Conservation (phyloP, 1,140 invertebrate species). For the Drosophila azteca region DNA sequence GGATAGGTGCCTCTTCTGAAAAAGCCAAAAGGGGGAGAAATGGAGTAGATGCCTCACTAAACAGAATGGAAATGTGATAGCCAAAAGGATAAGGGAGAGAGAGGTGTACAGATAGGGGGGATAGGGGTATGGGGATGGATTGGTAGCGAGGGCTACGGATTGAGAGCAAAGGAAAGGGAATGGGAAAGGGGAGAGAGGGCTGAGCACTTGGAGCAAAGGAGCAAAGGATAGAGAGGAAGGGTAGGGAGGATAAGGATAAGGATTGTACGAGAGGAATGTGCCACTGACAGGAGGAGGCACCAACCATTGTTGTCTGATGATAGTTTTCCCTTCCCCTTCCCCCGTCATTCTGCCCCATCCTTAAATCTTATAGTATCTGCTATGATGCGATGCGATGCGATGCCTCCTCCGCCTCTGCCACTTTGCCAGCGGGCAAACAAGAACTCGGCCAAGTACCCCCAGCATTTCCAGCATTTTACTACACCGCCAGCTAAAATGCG, state of each 20-base stretch:
- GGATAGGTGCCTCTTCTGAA: too few species aligned
- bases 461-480: background rate
- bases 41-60: too few species aligned
- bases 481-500: background rate
- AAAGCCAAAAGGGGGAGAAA: too few species aligned
- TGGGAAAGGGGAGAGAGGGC: background rate
- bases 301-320: conserved; percentile 48
- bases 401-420: conserved; percentile 53
- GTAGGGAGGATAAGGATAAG: background rate
- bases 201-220: background rate
- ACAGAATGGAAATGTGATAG: too few species aligned
- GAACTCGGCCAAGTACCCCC: conserved; percentile 53
- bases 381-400: conserved; percentile 16
- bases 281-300: conserved; percentile 28
- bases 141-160: background rate
- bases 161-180: background rate
- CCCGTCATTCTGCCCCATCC: conserved; percentile 16
- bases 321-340: conserved; percentile 17
- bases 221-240: background rate
- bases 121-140: background rate
- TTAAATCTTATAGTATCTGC: conserved; percentile 32
- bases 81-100: too few species aligned
- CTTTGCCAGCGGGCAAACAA: conserved; percentile 47
- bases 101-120: too few species aligned
- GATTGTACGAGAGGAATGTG: conserved; percentile 13